Conservation (phyloP, 2,113 vertebrate genomes). For the Petromus typicus region DNA sequence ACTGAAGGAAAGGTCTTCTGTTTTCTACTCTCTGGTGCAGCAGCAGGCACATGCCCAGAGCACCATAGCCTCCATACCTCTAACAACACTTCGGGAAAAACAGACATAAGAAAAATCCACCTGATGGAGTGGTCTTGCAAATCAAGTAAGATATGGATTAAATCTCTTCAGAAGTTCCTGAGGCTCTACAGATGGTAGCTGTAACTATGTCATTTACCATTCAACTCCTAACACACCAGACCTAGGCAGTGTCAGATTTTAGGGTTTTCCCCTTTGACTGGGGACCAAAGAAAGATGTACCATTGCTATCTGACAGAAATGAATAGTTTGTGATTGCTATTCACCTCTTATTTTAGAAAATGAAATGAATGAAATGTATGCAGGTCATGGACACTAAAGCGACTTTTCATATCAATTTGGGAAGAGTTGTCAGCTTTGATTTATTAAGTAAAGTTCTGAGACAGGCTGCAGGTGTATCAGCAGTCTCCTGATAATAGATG, state of each 20-base stretch:
- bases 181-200: neutral
- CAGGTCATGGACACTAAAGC: slow-evolving; percentile 90
- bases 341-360: slow-evolving; percentile 86
- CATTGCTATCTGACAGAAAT: slow-evolving; percentile 73
- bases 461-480: slow-evolving; percentile 91
- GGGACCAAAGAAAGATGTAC: slow-evolving; percentile 78
- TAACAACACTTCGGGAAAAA: neutral
- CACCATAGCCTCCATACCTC: accelerated
- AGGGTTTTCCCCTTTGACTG: neutral
- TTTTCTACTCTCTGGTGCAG: neutral
- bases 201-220: accelerated
- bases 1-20: accelerated
- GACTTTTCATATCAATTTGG: slow-evolving; percentile 92
- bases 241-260: neutral
- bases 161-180: neutral
- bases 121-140: neutral
- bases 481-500: slow-evolving; percentile 93
- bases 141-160: neutral
- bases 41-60: accelerated
- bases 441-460: slow-evolving; percentile 94
- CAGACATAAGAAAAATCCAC: neutral
- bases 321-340: slow-evolving; percentile 82
- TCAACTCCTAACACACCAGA: neutral
- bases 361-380: slow-evolving; percentile 84
- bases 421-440: slow-evolving; percentile 96